These are phyloP conservation scores for Philotrypesis tridentata DNA, from an alignment of 1,140 invertebrate species.

Conservation along the genomic window DNA sequence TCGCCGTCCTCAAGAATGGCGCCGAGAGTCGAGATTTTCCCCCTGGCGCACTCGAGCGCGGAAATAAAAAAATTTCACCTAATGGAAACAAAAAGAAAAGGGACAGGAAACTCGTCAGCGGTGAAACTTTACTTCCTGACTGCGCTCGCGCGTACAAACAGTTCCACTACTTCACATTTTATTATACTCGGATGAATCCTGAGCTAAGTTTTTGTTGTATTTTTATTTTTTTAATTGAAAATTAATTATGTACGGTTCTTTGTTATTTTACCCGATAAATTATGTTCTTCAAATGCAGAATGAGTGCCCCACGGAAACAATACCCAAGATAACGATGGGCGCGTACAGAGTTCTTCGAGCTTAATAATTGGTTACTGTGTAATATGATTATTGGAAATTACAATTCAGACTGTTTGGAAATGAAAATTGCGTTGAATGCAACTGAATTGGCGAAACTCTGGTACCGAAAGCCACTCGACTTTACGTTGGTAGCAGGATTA, in stretches of 20 bases:
- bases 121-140: slow-evolving; percentile 9
- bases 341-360: neutral
- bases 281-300: too few relatives aligned
- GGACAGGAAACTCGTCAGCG: neutral
- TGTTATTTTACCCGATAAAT: too few relatives aligned
- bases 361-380: neutral
- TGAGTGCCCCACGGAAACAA: too few relatives aligned
- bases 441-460: too few relatives aligned
- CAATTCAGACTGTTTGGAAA: neutral
- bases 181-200: neutral
- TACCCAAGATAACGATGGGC: neutral
- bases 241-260: neutral
- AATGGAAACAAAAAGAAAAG: slow-evolving; percentile 18
- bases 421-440: too few relatives aligned
- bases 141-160: neutral
- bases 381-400: neutral
- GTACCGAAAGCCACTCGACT: too few relatives aligned
- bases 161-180: neutral
- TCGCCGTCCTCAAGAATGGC: neutral
- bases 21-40: neutral
- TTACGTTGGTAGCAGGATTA: too few relatives aligned
- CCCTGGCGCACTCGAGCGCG: neutral
- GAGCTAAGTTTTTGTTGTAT: neutral
- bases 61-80: slow-evolving; percentile 8
- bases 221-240: neutral